Conservation (phyloP, 1,140 invertebrate genomes). For the Brachionus koreanus region DNA sequence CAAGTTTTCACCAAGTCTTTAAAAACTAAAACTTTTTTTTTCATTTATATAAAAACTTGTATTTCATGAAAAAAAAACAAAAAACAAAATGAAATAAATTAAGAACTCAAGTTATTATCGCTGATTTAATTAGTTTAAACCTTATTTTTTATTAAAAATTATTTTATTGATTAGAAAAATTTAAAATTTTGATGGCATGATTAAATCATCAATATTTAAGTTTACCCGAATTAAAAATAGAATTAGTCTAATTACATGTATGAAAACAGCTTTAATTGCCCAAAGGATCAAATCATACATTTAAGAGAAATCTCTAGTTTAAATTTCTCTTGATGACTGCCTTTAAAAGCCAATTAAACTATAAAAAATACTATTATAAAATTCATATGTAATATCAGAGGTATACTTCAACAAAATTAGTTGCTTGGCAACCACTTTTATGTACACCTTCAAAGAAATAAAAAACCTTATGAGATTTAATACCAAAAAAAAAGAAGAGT, state of each 20-base stretch:
- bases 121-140: neutral
- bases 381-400: slow-evolving; percentile 35
- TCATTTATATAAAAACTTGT: neutral
- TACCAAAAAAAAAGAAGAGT: slow-evolving; percentile 13
- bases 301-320: slow-evolving; percentile 12
- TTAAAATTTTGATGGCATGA: too few relatives aligned
- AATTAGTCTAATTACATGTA: slow-evolving; percentile 3
- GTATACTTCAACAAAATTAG: slow-evolving; percentile 28
- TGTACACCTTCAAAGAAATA: slow-evolving; percentile 21
- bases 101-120: neutral
- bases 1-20: neutral
- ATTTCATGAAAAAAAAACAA: neutral
- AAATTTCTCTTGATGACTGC: slow-evolving; percentile 2
- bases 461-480: slow-evolving; percentile 24
- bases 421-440: slow-evolving; percentile 20
- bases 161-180: too few relatives aligned
- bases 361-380: neutral
- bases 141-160: too few relatives aligned
- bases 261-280: neutral
- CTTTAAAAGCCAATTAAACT: slow-evolving; percentile 20
- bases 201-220: neutral
- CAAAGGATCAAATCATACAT: neutral
- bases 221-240: neutral
- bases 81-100: neutral
- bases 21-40: neutral